Percentiles rank a stretch among this genome's conserved stretches.
phyloP scores from a whole-genome alignment of 1,140 invertebrate species.

The Brachionus paranguensis region DNA sequence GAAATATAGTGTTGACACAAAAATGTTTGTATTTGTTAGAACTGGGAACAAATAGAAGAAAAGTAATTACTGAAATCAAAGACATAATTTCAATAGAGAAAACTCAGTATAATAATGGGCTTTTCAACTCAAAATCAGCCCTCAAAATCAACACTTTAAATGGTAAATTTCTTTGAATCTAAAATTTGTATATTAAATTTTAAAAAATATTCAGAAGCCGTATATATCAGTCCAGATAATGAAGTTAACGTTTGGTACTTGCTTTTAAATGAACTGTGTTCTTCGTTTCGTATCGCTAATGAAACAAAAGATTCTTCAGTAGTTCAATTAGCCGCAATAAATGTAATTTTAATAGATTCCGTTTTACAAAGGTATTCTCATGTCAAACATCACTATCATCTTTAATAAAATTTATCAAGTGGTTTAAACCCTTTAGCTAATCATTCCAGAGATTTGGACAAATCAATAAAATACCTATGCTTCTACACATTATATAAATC shows the following conservation, averaged over 20 bases:
- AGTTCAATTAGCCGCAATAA: conserved; percentile 14
- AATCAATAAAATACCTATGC: not conserved
- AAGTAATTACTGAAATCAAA: conserved; percentile 6
- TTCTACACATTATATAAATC: not conserved
- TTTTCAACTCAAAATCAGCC: conserved; percentile 13
- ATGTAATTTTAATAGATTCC: not conserved
- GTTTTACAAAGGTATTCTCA: not conserved
- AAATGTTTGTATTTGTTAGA: not conserved
- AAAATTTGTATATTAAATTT: not conserved
- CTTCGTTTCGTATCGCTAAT: not conserved
- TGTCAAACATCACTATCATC: not conserved
- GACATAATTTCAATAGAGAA: conserved; percentile 27
- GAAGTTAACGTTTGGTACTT: conserved; percentile 33
- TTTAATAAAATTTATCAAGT: not conserved
- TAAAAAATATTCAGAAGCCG: not conserved
- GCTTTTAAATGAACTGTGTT: not conserved
- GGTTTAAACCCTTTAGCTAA: not conserved
- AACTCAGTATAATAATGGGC: not conserved
- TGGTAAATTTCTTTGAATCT: not conserved
- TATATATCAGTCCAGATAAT: not conserved
- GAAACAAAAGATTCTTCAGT: conserved; percentile 33
- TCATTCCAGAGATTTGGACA: not conserved
- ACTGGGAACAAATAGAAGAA: conserved; percentile 28
- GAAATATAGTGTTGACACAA: not conserved
- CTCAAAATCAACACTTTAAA: conserved; percentile 7